Percentiles rank a stretch among this genome's conserved stretches.
phyloP scores from a whole-genome alignment of 2,888 invertebrate species.

The Sphecodes monilicornis region DNA sequence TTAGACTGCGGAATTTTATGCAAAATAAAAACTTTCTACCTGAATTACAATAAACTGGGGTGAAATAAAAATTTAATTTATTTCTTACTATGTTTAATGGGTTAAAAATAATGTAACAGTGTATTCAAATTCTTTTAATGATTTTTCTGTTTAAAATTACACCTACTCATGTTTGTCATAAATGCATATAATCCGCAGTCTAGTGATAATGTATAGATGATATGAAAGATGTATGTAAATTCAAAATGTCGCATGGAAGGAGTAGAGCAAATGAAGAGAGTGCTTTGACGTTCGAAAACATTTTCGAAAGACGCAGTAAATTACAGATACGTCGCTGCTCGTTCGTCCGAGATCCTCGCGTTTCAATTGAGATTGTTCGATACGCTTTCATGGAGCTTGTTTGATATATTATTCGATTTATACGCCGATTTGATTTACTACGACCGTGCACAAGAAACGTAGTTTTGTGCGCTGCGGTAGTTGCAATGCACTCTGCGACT shows the following conservation, averaged over 20 bases:
- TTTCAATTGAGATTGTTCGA: conserved; percentile 7
- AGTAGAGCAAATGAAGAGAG: background rate
- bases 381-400: background rate
- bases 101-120: too few relatives aligned
- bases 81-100: too few relatives aligned
- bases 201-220: too few relatives aligned
- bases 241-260: background rate
- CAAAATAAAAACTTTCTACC: too few relatives aligned
- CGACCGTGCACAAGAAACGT: background rate
- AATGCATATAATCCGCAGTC: too few relatives aligned
- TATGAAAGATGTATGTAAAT: background rate
- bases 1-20: too few relatives aligned
- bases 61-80: too few relatives aligned
- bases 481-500: background rate
- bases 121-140: too few relatives aligned
- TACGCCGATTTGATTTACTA: conserved; percentile 5
- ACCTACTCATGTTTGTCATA: too few relatives aligned
- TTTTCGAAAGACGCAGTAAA: background rate
- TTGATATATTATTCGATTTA: conserved; percentile 7
- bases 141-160: too few relatives aligned
- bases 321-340: background rate
- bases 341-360: background rate
- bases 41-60: too few relatives aligned
- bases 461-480: background rate
- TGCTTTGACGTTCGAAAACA: background rate